phyloP scores from a whole-genome alignment of 2,797 vertebrate species.

The Podarcis siculus region DNA sequence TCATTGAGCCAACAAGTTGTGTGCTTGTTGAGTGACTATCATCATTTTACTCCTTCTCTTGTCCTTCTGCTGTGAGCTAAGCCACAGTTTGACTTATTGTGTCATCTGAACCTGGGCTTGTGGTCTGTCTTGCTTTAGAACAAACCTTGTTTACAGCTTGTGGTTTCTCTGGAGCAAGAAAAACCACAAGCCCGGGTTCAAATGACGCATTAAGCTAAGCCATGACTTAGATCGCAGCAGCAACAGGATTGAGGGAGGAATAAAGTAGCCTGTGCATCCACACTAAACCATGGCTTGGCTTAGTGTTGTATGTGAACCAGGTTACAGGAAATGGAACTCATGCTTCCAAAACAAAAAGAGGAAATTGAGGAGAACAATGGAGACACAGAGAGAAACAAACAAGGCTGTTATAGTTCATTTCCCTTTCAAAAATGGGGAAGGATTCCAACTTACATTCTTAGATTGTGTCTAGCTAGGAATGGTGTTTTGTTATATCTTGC shows the following conservation, averaged over 20 bases:
- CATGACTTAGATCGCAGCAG: too few species aligned
- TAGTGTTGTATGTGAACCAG: not conserved
- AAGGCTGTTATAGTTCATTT: not conserved
- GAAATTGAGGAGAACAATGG: not conserved
- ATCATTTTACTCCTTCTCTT: too few species aligned
- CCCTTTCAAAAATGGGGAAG: not conserved
- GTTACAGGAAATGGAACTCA: not conserved
- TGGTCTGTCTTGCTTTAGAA: too few species aligned
- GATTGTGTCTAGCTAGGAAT: not conserved
- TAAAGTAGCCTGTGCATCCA: not conserved
- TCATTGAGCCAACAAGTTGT: not conserved
- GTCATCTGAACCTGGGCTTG: too few species aligned
- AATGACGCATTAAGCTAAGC: too few species aligned
- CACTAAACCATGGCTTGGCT: not conserved
- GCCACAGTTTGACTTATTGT: too few species aligned
- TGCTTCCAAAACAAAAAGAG: not conserved
- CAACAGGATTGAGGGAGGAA: too few species aligned
- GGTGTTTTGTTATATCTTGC: not conserved
- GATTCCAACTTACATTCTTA: not conserved
- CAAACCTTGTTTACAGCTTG: too few species aligned
- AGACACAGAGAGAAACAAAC: not conserved
- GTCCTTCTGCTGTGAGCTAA: too few species aligned
- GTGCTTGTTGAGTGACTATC: not conserved
- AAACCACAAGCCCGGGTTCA: too few species aligned
- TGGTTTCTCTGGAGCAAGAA: too few species aligned